A percentile compares a stretch with the other conserved stretches of the same genome.
These are phyloP conservation scores for Labeo rohita DNA, from an alignment of 2,113 vertebrate genomes.

Conservation along the genomic window DNA sequence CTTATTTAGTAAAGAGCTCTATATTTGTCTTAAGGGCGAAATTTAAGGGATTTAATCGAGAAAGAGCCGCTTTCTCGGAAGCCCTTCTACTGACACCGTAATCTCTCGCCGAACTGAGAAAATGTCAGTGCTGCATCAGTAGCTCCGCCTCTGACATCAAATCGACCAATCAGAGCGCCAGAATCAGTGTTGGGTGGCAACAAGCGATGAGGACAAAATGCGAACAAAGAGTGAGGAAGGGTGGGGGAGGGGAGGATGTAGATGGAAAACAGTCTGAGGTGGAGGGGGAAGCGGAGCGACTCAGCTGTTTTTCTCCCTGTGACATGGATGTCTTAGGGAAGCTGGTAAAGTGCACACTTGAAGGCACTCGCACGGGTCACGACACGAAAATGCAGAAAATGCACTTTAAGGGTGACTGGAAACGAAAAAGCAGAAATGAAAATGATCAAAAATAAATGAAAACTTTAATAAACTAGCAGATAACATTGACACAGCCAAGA, in stretches of 20 bases:
- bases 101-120: constrained; percentile 57
- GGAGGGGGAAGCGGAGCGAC: neutral
- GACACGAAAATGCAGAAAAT: neutral
- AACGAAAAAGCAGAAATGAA: neutral
- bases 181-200: constrained; percentile 72
- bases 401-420: neutral
- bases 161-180: constrained; percentile 62
- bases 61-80: neutral
- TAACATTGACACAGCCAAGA: neutral
- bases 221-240: constrained; percentile 49
- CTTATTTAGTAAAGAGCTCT: neutral
- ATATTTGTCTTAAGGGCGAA: neutral
- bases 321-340: neutral
- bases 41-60: neutral
- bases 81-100: constrained; percentile 58
- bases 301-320: constrained; percentile 35
- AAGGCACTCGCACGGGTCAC: neutral
- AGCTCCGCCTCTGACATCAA: constrained; percentile 53
- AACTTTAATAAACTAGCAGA: neutral
- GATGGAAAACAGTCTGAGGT: constrained; percentile 13
- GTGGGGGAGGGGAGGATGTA: constrained; percentile 36
- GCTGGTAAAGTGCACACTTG: neutral
- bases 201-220: constrained; percentile 38
- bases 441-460: neutral
- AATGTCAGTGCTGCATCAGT: constrained; percentile 51